Conservation (phyloP, 2,888 invertebrate species). For the Netelia melanura region DNA sequence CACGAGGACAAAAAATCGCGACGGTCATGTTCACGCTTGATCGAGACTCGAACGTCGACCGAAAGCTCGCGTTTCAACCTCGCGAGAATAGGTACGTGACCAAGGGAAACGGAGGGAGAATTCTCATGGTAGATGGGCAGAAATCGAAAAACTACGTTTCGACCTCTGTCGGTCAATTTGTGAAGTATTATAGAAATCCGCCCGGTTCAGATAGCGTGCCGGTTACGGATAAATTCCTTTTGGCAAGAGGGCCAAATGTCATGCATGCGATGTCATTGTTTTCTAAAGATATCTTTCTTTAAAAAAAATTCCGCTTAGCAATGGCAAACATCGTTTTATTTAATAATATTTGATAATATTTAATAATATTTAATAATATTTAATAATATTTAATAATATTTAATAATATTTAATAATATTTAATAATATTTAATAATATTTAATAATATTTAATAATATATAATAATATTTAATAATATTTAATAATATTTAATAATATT, state of each 20-base stretch:
- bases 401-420: too few relatives aligned
- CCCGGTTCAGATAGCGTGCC: constrained; percentile 11
- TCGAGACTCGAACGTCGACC: constrained; percentile 13
- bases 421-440: too few relatives aligned
- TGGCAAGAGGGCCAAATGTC: neutral
- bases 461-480: too few relatives aligned
- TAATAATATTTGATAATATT: too few relatives aligned
- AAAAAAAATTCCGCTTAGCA: too few relatives aligned
- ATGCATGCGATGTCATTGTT: constrained; percentile 13
- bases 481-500: too few relatives aligned
- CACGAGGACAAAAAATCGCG: constrained; percentile 18
- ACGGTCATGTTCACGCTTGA: constrained; percentile 35
- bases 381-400: too few relatives aligned
- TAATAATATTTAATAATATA: too few relatives aligned
- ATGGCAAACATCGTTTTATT: too few relatives aligned
- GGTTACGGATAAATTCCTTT: neutral
- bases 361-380: too few relatives aligned
- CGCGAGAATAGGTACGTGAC: neutral
- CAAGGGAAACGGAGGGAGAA: neutral
- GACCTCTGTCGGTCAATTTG: neutral
- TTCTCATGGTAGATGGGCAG: neutral
- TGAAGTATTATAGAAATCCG: neutral
- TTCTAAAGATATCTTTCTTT: neutral
- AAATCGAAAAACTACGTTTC: neutral
- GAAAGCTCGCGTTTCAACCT: constrained; percentile 5